These are phyloP conservation scores for Xiphias gladius DNA, from an alignment of 2,113 vertebrate species.

Conservation along the genomic window DNA sequence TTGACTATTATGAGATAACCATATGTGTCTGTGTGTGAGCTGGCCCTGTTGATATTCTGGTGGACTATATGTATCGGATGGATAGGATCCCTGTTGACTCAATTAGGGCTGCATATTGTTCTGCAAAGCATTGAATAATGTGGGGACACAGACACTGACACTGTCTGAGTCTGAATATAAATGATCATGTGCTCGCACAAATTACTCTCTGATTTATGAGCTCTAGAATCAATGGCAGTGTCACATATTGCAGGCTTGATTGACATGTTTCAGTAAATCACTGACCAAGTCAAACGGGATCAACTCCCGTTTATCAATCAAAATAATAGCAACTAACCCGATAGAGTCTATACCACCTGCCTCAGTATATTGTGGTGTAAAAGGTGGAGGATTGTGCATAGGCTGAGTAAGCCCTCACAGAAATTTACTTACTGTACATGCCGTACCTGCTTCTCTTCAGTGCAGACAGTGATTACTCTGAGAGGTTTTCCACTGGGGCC, in stretches of 20 bases:
- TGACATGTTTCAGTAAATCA: slow-evolving; percentile 6
- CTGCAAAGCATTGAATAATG: slow-evolving; percentile 68
- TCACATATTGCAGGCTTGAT: slow-evolving; percentile 22
- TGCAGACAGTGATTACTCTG: slow-evolving; percentile 42
- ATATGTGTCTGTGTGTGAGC: slow-evolving; percentile 28
- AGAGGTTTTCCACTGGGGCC: slow-evolving; percentile 61
- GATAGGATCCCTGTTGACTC: slow-evolving; percentile 74
- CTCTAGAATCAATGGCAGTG: not conserved
- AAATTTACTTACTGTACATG: slow-evolving; percentile 5
- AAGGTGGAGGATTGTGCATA: not conserved
- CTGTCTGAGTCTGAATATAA: slow-evolving; percentile 48
- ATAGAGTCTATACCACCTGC: not conserved
- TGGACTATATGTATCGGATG: slow-evolving; percentile 48
- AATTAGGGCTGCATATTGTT: slow-evolving; percentile 74
- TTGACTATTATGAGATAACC: slow-evolving; percentile 27
- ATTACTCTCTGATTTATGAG: slow-evolving; percentile 33
- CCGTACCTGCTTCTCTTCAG: slow-evolving; percentile 42
- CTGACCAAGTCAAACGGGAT: not conserved
- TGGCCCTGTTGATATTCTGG: slow-evolving; percentile 70
- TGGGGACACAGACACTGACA: slow-evolving; percentile 51
- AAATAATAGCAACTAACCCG: not conserved
- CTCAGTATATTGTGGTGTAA: not conserved
- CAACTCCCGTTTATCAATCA: not conserved
- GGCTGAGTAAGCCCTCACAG: not conserved
- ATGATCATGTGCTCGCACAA: slow-evolving; percentile 22